Evolutionary conservation across 2,113 vertebrate genomes (phyloP).

Genomic region (Urocitellus parryii): DNA sequence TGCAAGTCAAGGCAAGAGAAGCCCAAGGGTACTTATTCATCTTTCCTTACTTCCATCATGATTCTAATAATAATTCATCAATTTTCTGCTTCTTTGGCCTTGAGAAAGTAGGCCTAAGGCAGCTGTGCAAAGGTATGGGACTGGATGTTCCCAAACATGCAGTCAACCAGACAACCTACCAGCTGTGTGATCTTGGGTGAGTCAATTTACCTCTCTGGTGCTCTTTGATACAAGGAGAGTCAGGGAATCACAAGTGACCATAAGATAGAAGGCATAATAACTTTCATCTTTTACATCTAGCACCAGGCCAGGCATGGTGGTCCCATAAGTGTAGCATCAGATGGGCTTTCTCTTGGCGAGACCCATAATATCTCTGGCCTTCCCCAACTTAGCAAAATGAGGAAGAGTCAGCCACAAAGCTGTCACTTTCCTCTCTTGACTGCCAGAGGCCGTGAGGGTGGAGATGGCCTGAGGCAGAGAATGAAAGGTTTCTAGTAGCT

Average conservation of each 20-base stretch:
- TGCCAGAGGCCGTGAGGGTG: background rate
- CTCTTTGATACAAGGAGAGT: background rate
- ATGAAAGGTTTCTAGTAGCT: background rate
- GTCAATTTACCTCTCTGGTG: background rate
- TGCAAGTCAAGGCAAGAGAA: background rate
- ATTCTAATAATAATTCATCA: background rate
- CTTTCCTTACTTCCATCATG: background rate
- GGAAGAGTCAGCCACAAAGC: background rate
- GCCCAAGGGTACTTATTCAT: background rate
- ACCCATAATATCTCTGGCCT: background rate
- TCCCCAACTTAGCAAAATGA: background rate
- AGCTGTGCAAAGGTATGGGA: background rate
- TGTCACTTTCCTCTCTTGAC: background rate
- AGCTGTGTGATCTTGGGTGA: background rate
- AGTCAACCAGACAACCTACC: background rate
- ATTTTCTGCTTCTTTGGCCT: background rate
- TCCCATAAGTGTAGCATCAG: background rate
- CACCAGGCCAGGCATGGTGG: background rate
- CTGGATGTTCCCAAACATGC: background rate
- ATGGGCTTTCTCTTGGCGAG: slow-evolving; percentile 47
- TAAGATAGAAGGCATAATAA: background rate
- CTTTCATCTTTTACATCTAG: background rate
- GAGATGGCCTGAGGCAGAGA: background rate
- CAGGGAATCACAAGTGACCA: background rate
- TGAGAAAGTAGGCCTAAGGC: background rate